Evolutionary conservation across 2,797 vertebrate species (phyloP).

Genomic region (Pseudochromis fuscus): DNA sequence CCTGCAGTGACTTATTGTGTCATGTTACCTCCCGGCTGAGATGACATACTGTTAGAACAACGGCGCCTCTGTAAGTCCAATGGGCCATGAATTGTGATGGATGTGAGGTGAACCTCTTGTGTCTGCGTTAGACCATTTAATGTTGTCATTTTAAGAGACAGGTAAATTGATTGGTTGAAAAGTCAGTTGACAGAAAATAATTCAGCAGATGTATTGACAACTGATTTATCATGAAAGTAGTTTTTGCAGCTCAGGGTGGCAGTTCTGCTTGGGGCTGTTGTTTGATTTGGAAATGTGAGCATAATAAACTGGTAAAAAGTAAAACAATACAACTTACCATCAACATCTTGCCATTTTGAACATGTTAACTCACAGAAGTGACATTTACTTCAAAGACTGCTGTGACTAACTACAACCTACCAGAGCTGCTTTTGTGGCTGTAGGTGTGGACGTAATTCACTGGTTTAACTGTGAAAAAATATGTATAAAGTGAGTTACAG

Average conservation of each 20-base stretch:
- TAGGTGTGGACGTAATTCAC: too few relatives aligned
- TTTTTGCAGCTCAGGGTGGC: too few relatives aligned
- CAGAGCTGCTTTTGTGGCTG: too few relatives aligned
- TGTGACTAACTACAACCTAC: too few relatives aligned
- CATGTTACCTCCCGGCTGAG: slow-evolving; percentile 62
- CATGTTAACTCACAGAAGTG: too few relatives aligned
- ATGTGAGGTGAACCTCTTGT: slow-evolving; percentile 46
- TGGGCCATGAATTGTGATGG: slow-evolving; percentile 54
- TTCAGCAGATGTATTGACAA: not conserved
- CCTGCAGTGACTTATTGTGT: slow-evolving; percentile 60
- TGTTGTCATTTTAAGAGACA: not conserved
- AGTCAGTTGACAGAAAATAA: not conserved
- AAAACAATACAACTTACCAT: too few relatives aligned
- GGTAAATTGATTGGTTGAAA: not conserved
- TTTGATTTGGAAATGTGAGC: not conserved
- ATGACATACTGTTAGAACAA: slow-evolving; percentile 64
- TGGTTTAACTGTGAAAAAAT: too few relatives aligned
- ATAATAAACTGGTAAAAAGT: too few relatives aligned
- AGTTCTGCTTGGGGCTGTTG: not conserved
- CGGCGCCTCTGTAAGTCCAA: slow-evolving; percentile 61
- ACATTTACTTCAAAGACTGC: too few relatives aligned
- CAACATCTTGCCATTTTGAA: too few relatives aligned
- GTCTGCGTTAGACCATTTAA: slow-evolving; percentile 16
- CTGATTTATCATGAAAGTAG: not conserved
- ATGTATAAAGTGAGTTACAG: too few relatives aligned